Percentiles rank a stretch among this genome's conserved stretches.
Evolutionary conservation across 2,797 vertebrate species (phyloP).

Genomic region (Gorsachius magnificus): DNA sequence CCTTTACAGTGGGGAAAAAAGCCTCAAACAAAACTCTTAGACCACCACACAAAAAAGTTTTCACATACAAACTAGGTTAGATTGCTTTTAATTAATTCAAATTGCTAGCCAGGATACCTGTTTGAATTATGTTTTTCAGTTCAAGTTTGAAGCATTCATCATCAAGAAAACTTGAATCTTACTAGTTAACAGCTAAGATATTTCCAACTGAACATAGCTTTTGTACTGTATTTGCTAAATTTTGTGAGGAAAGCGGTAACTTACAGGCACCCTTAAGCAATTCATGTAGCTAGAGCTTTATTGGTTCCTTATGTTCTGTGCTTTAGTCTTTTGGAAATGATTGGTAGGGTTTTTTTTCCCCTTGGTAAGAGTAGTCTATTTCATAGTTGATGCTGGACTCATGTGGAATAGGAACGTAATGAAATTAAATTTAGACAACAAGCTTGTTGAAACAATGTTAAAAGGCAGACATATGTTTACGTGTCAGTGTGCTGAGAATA

Average conservation of each 20-base stretch:
- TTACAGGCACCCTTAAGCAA: neutral
- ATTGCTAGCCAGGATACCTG: neutral
- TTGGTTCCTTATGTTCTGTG: neutral
- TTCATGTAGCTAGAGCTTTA: neutral
- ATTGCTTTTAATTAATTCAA: neutral
- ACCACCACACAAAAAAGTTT: neutral
- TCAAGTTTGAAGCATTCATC: neutral
- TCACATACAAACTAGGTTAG: neutral
- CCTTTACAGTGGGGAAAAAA: neutral
- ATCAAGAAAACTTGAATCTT: neutral
- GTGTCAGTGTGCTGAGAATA: neutral
- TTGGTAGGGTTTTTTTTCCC: neutral
- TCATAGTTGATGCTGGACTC: neutral
- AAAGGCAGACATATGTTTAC: neutral
- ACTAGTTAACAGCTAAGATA: neutral
- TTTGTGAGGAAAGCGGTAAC: neutral
- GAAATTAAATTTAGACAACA: neutral
- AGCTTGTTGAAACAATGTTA: neutral
- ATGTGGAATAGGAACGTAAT: neutral
- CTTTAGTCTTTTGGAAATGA: neutral
- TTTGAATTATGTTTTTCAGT: neutral
- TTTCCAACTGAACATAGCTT: neutral
- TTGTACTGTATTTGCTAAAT: neutral
- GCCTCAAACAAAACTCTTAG: neutral
- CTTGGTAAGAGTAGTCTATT: neutral